phyloP scores from a whole-genome alignment of 2,113 vertebrate species.

The Poicephalus meyeri region DNA sequence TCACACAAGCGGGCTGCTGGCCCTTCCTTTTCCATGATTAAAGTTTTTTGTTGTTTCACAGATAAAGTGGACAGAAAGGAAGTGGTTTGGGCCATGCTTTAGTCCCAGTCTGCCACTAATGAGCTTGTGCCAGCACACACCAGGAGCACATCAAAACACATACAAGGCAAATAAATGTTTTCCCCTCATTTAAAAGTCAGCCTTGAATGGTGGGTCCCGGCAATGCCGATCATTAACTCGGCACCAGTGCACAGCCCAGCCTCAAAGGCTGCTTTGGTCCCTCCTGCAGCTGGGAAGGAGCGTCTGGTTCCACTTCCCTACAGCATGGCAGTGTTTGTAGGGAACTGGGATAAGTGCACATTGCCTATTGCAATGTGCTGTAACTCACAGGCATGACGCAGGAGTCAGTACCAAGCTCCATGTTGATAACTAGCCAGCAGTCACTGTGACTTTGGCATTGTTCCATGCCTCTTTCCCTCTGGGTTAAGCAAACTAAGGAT shows the following conservation, averaged over 20 bases:
- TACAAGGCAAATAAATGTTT: not conserved
- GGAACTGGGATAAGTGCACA: accelerated
- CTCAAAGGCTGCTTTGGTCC: not conserved
- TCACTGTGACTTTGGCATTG: accelerated
- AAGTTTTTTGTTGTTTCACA: constrained; percentile 17
- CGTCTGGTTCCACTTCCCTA: accelerated
- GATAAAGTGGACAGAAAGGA: not conserved
- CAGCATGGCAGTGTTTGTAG: not conserved
- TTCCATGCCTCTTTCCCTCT: not conserved
- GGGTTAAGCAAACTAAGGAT: accelerated
- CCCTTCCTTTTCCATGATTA: not conserved
- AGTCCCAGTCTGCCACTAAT: not conserved
- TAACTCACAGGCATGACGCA: accelerated
- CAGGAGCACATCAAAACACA: not conserved
- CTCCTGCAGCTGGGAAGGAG: not conserved
- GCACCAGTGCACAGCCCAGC: accelerated
- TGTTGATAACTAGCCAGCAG: not conserved
- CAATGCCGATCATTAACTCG: not conserved
- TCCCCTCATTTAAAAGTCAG: not conserved
- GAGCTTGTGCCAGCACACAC: not conserved
- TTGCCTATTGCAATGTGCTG: accelerated
- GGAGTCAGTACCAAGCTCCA: accelerated
- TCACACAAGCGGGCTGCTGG: not conserved
- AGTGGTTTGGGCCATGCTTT: not conserved
- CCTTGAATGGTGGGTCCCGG: accelerated